phyloP scores from a whole-genome alignment of 2,888 invertebrate species.

The Capitulum mitella region DNA sequence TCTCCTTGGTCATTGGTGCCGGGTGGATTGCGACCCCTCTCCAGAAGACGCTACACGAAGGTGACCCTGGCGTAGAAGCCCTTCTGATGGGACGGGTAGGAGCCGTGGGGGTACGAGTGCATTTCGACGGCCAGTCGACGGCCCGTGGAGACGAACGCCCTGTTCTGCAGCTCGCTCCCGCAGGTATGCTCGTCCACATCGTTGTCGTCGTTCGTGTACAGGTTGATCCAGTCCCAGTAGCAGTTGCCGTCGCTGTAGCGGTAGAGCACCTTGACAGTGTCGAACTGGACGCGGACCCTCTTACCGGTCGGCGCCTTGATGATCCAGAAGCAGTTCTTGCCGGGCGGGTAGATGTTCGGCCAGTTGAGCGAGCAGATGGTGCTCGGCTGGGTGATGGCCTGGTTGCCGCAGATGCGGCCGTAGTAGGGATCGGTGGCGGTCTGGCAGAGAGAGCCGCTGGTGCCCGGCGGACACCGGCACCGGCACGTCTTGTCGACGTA shows the following conservation, averaged over 20 bases:
- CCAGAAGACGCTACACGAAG: slow-evolving; percentile 15
- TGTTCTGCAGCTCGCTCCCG: neutral
- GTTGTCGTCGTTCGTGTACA: neutral
- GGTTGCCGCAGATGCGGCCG: slow-evolving; percentile 13
- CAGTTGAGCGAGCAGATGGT: no score
- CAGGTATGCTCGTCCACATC: neutral
- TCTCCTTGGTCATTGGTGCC: no score
- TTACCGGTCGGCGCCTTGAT: no score
- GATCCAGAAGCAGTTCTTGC: no score
- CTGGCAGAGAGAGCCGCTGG: no score
- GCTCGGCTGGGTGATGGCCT: no score
- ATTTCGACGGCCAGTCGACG: no score
- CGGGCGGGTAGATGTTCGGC: no score
- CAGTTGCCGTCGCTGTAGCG: neutral
- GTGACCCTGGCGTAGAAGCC: slow-evolving; percentile 28
- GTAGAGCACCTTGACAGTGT: neutral
- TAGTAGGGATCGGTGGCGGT: slow-evolving; percentile 31
- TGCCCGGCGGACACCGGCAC: no score
- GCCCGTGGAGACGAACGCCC: no score
- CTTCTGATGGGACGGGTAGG: neutral
- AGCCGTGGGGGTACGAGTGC: neutral
- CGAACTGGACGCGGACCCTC: neutral
- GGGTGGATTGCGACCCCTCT: no score
- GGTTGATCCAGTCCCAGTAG: neutral
- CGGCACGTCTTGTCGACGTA: no score